These are phyloP conservation scores for Tetheella fluctuosa DNA, from an alignment of 2,888 invertebrate species.

Conservation along the genomic window DNA sequence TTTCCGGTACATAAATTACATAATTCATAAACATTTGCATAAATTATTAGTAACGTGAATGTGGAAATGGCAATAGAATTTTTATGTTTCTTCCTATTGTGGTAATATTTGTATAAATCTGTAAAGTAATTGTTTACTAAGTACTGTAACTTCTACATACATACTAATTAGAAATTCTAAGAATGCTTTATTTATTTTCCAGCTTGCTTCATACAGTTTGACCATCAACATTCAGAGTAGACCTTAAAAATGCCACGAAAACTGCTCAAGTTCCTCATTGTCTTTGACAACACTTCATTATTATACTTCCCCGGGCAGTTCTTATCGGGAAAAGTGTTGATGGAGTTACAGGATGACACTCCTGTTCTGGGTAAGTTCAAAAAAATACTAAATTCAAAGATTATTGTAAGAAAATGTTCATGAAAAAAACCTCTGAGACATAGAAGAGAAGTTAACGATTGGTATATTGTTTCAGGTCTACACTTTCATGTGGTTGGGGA, in stretches of 20 bases:
- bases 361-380: conserved; percentile 89
- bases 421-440: no score
- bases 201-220: conserved; percentile 14
- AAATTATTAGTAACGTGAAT: conserved; percentile 23
- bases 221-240: conserved; percentile 12
- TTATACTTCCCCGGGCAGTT: conserved; percentile 97
- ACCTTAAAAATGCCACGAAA: conserved; percentile 90
- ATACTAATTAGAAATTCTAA: conserved; percentile 8
- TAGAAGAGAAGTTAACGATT: neutral
- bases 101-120: conserved; percentile 2
- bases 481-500: conserved; percentile 98
- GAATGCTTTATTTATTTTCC: conserved; percentile 17
- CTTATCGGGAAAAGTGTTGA: conserved; percentile 94
- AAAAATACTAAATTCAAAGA: neutral
- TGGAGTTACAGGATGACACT: conserved; percentile 97
- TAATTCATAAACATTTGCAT: conserved; percentile 25
- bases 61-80: conserved; percentile 17
- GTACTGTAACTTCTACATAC: neutral
- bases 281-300: conserved; percentile 96
- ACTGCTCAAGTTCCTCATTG: conserved; percentile 95
- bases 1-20: conserved; percentile 30
- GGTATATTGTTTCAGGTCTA: conserved; percentile 85
- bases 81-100: conserved; percentile 9
- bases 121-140: conserved; percentile 5
- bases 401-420: no score